Base-by-base conservation (phyloP, 2,113 vertebrate genomes). In the Reinhardtius hippoglossoides region DNA sequence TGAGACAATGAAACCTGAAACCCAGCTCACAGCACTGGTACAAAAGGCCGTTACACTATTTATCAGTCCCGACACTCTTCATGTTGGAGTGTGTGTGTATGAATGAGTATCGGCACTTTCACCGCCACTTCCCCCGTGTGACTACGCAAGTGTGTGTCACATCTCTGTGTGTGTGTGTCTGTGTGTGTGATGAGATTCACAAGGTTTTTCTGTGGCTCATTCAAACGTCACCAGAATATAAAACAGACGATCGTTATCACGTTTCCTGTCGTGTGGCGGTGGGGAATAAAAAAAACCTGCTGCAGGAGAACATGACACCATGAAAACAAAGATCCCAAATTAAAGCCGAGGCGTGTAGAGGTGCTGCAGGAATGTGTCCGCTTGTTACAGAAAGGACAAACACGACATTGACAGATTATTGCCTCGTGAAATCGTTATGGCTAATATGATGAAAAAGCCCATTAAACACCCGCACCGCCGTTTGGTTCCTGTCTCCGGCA, bases 41-140 rank as follows among this genome's bases (percentile, higher is more conserved):
- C 12, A 23, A 68, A 80, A 65, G 58, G 59, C 58, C 59, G 57
- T 79, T 70, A 65, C 26, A 12, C 18, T 66, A 23, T 55, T 74
- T 69, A 74, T 80, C 76, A 82, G 50, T 54, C 50, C 50, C 14
- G 18, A 9, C 20, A 21, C 50, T 54, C 15, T 12, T 31, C 54
- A 1, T 9, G 71, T 24, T 6, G 4, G 24, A 10, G 56, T 57
- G 56, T 57, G 56, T 24, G 55, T 26, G 55, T 24, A 10, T 56
- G 55, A 24, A 21, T 56, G 55, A 24, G 55, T 56, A 21, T 56
- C 46, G 4, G 16, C 42, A 15, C 42, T 44, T 44, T 44, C 14
- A 44, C 42, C 16, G 5, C 44, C 44, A 48, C 44, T 48, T 18
- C 16, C 44, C 44, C 40, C 40, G 75, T 78, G 67, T 58, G 77